Base-by-base conservation (phyloP, 2,888 invertebrate species). In the Mantis religiosa region DNA sequence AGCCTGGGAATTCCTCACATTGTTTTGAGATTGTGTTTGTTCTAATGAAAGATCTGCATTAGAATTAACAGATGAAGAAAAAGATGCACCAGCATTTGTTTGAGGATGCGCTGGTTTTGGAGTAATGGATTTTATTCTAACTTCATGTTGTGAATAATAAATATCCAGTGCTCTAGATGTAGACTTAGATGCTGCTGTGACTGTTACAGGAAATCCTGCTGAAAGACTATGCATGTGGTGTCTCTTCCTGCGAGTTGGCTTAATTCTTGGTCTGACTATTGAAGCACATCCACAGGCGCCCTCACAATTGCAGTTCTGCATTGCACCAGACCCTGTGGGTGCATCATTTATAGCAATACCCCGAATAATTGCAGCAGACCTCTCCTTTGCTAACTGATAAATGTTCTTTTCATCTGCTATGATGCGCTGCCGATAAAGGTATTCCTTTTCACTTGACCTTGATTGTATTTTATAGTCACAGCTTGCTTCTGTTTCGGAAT, bases 231-330 rank as follows among this genome's bases (percentile, higher is more conserved):
- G 83, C 12, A 41, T 47, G 25, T 71, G 54, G 27, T 85, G 85
- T 27, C 28, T 41, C 47, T 47, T 47, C 47, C 47, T 85, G n/a
- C 47, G 15, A 2, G 54, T 71, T 84, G 28, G n/a, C 27, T 54
- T n/a, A 28, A 30, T 85, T 47, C 71, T 81, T 12, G 25, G 27
- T 14, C n/a, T 84, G 25, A n/a, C 82, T 28, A 81, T 90, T 54
- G 83, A 90, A 9, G 91, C 92, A 88, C 92, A 93, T 2, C 92
- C 92, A 89, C 92, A 92, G 34, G 93, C 92, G 0, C 93, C 92
- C 27, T 92, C 92, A 91, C 93, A 93, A 4, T 90, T 90, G 87
- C 92, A 92, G 27, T n/a, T 27, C 14, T 47, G 84, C 34, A 47
- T 27, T 85, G 87, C 14, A 84, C 85, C 28, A 82, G 54, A 20